phyloP scores from a whole-genome alignment of 2,888 invertebrate genomes.

The Cybosia mesomella region DNA sequence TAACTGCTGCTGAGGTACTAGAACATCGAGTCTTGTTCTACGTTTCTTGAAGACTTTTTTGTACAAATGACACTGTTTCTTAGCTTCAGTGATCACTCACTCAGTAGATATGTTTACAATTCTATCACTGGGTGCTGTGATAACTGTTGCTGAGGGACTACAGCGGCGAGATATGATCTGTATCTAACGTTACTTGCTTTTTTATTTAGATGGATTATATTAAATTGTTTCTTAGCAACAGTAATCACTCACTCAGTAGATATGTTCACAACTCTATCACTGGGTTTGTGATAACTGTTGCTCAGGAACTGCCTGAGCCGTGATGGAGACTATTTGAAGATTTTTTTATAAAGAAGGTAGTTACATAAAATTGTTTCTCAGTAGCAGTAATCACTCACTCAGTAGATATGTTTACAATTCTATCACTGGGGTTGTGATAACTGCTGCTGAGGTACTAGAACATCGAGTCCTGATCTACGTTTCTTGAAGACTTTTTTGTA shows the following conservation, averaged over 20 bases:
- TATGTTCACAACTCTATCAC: constrained; percentile 26
- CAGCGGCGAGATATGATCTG: background rate
- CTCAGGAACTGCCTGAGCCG: background rate
- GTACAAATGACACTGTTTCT: too few relatives aligned
- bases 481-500: background rate
- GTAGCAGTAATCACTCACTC: constrained; percentile 17
- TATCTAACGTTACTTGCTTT: too few relatives aligned
- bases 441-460: constrained; percentile 1
- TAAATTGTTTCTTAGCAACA: constrained; percentile 17
- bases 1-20: too few relatives aligned
- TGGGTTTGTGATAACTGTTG: constrained; percentile 25
- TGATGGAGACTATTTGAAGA: too few relatives aligned
- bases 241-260: constrained; percentile 31
- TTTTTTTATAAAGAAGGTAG: too few relatives aligned
- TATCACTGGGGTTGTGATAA: constrained; percentile 30
- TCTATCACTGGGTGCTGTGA: too few relatives aligned
- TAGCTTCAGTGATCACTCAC: too few relatives aligned
- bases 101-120: too few relatives aligned
- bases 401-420: constrained; percentile 24
- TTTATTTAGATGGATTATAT: background rate
- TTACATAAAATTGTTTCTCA: background rate
- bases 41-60: too few relatives aligned
- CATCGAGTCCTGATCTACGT: too few relatives aligned
- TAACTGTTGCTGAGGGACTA: too few relatives aligned
- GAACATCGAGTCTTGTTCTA: too few relatives aligned